Base-by-base conservation (phyloP, 2,113 vertebrate genomes). In the Columba janthina region DNA sequence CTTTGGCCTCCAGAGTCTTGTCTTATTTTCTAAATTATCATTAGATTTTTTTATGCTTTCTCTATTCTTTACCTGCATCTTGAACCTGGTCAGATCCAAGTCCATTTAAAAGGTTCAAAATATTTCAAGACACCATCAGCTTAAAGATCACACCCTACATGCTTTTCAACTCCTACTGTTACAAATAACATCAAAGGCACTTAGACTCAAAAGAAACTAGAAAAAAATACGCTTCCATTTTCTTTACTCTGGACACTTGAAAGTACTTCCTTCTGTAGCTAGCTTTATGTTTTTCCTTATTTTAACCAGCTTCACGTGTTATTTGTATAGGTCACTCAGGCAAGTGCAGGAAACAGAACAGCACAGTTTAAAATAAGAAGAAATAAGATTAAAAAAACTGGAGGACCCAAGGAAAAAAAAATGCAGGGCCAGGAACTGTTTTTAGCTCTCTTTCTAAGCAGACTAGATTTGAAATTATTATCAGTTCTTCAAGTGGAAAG, bases 1-100 rank as follows among this genome's bases (percentile, higher is more conserved):
- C 38, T 83, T 61, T 92, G 80, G 85, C 44, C 54, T 96, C 42
- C 51, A 84, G 78, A 79, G 81, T 94, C 50, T 66, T 90, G 53
- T 51, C 67, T 58, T 69, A n/a, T 75, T 82, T 93, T 66, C 38
- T 61, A 88, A 78, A 69, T 94, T 93, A 95, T 93, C 93, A 90
- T 94, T 42, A 94, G 66, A 48, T 97, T 92, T 93, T 70, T 9
- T 9, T 28, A 15, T 80, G 1, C 42, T 81, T 96, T 72, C 58
- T 65, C 12, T 86, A 5, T 56, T 75, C 48, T 64, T 67, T 86
- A 28, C 20, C 12, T 67, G 9, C 24, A 31, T 50, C 50, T 77
- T 85, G 7, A 32, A 53, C 16, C 3, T 73, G 32, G 32, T 44
- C 46, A 56, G 19, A 80, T 65, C 46, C 44, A 77, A 61, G 69